Evolutionary conservation across 2,797 vertebrate genomes (phyloP), one percentile per base, ranked within the genome.

Genomic region (Melanitta fusca): DNA sequence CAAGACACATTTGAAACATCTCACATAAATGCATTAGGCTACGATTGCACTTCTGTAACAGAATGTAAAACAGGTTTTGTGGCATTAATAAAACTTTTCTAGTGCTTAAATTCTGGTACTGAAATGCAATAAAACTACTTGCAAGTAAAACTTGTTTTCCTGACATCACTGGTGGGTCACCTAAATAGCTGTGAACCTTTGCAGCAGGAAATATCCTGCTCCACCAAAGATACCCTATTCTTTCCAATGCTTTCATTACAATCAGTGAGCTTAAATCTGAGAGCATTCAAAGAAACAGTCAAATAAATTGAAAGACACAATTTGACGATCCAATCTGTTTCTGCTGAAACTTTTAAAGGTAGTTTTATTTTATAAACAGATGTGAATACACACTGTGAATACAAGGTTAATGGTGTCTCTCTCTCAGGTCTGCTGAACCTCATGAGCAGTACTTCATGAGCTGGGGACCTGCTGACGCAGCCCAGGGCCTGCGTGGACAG

Each of bases 401-500:
- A 78, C 18, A 72, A 85, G 57, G 61, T 64, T 80, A 80, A 85
- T 28, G 53, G 47, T 32, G 9, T 82, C n/a, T 90, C 28, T 68
- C 75, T 53, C 47, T 7, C 16, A 87, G 53, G 39, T 56, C 75
- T 17, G 17, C 74, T 57, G 45, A 36, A 51, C 66, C 60, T 43
- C 62, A 43, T 27, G 30, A 62, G 91, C 66, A 75, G 56, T 11
- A 77, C 43, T 43, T 43, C 43, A 45, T 10, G 43, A 45, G 0
- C 65, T 57, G 45, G 13, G 30, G 43, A 32, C 43, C 43, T 45
- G 53, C 39, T 77, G 45, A 6, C 7, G 6, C 38, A 38, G 28
- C 56, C 41, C 4, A 0, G 1, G 27, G 41, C 1, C 1, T 2
- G 0, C 6, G 5, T 11, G 16, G 36, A 32, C 19, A 82, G 38